Evolutionary conservation across 2,797 vertebrate genomes (phyloP).

Genomic region (Scomberomorus guttatus): DNA sequence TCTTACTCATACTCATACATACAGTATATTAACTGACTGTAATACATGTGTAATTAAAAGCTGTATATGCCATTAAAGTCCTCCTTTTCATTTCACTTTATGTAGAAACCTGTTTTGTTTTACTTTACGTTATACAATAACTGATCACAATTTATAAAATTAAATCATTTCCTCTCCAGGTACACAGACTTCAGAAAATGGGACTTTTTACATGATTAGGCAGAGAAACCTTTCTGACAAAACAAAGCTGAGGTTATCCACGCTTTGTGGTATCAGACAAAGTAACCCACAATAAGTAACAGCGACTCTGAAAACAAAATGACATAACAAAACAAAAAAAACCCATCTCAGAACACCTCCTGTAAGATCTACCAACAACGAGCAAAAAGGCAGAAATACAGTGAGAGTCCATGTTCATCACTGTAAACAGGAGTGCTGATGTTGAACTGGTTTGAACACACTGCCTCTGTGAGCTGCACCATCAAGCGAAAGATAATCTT

Average conservation of each 20-base stretch:
- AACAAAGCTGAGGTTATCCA: background rate
- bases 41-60: too few relatives aligned
- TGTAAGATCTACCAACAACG: background rate
- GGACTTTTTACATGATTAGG: constrained; percentile 9
- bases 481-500: background rate
- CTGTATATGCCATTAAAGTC: too few relatives aligned
- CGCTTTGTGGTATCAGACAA: constrained; percentile 10
- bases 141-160: constrained; percentile 27
- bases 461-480: too few relatives aligned
- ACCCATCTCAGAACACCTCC: background rate
- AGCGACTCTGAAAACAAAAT: constrained; percentile 33
- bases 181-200: constrained; percentile 18
- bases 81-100: too few relatives aligned
- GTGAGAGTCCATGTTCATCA: background rate
- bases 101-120: too few relatives aligned
- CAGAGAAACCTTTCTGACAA: constrained; percentile 4
- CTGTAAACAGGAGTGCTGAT: constrained; percentile 1
- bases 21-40: too few relatives aligned
- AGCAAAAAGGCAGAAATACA: constrained; percentile 15
- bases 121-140: too few relatives aligned
- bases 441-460: too few relatives aligned
- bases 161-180: constrained; percentile 23
- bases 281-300: constrained; percentile 1
- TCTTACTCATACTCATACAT: background rate
- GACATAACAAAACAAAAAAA: background rate